Percentiles rank a stretch among this genome's conserved stretches.
Conservation (phyloP, 2,113 vertebrate species). For the Gadus macrocephalus region DNA sequence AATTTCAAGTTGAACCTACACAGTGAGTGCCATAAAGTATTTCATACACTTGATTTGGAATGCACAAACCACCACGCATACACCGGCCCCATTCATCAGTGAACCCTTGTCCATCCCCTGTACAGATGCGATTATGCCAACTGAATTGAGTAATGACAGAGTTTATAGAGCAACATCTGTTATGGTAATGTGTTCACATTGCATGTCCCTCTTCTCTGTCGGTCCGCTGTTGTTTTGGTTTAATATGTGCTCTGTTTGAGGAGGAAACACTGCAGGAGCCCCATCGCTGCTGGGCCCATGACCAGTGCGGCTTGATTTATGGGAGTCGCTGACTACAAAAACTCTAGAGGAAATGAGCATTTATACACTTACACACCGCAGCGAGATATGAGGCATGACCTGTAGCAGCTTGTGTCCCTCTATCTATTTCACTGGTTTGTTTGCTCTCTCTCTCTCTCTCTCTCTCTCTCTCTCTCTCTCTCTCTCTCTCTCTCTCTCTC, state of each 20-base stretch:
- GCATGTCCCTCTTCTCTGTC: constrained; percentile 2
- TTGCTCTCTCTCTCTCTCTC: constrained; percentile 25
- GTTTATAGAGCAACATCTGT: background rate
- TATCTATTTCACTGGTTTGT: constrained; percentile 4
- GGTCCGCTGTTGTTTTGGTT: background rate
- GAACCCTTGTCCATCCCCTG: constrained; percentile 27
- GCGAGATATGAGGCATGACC: background rate
- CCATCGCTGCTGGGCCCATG: too few species aligned
- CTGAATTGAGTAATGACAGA: too few species aligned
- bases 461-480: background rate
- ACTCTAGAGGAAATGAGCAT: too few species aligned
- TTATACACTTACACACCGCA: too few species aligned
- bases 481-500: background rate
- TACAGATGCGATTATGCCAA: constrained; percentile 8
- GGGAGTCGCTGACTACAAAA: too few species aligned
- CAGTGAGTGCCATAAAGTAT: too few species aligned
- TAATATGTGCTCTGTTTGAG: too few species aligned
- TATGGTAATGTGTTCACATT: background rate
- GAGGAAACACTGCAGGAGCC: too few species aligned
- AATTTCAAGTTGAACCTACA: too few species aligned
- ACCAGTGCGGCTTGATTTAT: too few species aligned
- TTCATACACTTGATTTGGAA: too few species aligned
- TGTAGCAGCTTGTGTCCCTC: background rate
- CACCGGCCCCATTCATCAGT: constrained; percentile 15
- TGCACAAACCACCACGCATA: too few species aligned